Evolutionary conservation across 2,797 vertebrate species (phyloP).

Genomic region (Schizothorax lantsangensis): DNA sequence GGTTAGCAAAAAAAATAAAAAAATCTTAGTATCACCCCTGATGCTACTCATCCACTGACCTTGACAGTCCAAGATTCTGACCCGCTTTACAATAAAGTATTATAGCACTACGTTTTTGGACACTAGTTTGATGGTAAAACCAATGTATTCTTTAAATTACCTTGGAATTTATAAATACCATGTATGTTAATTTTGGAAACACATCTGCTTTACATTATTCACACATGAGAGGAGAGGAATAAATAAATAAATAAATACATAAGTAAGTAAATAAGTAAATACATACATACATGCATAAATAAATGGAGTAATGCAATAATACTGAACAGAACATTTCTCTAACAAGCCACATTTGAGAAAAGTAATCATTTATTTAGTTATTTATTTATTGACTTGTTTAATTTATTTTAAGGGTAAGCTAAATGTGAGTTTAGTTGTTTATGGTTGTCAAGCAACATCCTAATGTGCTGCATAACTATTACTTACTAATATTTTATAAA

Average conservation of each 20-base stretch:
- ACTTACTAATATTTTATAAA: not conserved
- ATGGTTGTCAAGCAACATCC: not conserved
- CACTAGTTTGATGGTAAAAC: not conserved
- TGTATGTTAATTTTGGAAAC: not conserved
- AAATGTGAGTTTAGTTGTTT: not conserved
- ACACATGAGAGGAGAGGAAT: not conserved
- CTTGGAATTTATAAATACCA: not conserved
- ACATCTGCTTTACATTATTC: not conserved
- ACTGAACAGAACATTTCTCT: not conserved
- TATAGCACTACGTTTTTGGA: too few relatives aligned
- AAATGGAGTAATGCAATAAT: not conserved
- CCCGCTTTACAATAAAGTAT: not conserved
- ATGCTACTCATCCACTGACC: not conserved
- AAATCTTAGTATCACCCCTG: not conserved
- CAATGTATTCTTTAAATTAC: not conserved
- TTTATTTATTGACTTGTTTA: too few relatives aligned
- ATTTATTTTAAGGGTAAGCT: too few relatives aligned
- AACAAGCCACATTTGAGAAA: not conserved
- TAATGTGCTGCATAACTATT: not conserved
- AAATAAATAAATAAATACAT: too few relatives aligned
- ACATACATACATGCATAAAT: not conserved
- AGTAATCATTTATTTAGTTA: too few relatives aligned
- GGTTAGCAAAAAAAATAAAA: not conserved
- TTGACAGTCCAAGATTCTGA: not conserved
- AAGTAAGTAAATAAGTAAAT: too few relatives aligned